phyloP scores from a whole-genome alignment of 2,113 vertebrate species.

The Ivindomyrus marchei region DNA sequence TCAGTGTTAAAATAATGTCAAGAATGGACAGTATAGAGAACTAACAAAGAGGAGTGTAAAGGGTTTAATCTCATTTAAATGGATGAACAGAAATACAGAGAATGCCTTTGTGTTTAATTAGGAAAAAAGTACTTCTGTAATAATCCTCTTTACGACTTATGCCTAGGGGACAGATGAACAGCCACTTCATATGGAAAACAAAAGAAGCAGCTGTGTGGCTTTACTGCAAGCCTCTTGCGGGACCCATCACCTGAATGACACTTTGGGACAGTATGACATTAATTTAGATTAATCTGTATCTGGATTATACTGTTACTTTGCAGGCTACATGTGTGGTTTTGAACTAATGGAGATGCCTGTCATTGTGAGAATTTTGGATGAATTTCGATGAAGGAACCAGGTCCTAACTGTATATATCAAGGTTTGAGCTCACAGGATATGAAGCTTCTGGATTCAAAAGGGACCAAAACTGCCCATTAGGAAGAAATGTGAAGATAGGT shows the following conservation, averaged over 20 bases:
- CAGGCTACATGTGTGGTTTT: not conserved
- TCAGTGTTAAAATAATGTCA: slow-evolving; percentile 21
- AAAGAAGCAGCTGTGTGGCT: not conserved
- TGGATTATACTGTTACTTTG: not conserved
- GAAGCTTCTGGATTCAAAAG: not conserved
- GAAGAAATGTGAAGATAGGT: not conserved
- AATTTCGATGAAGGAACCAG: not conserved
- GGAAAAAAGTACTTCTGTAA: not conserved
- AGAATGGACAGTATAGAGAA: slow-evolving; percentile 25
- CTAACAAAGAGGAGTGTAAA: slow-evolving; percentile 29
- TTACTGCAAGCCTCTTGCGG: not conserved
- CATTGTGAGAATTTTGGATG: not conserved
- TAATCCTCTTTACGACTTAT: not conserved
- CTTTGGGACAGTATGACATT: slow-evolving; percentile 4
- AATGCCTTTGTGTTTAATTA: slow-evolving; percentile 5
- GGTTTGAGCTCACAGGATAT: not conserved
- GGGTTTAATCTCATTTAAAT: slow-evolving; percentile 22
- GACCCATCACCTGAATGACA: not conserved
- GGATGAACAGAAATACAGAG: slow-evolving; percentile 7
- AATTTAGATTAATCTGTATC: not conserved
- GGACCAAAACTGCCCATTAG: not conserved
- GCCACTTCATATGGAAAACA: not conserved
- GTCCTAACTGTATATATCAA: not conserved
- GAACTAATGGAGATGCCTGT: not conserved
- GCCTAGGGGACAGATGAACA: not conserved